These are phyloP conservation scores for Oryzias curvinotus DNA, from an alignment of 2,113 vertebrate genomes.

Conservation along the genomic window DNA sequence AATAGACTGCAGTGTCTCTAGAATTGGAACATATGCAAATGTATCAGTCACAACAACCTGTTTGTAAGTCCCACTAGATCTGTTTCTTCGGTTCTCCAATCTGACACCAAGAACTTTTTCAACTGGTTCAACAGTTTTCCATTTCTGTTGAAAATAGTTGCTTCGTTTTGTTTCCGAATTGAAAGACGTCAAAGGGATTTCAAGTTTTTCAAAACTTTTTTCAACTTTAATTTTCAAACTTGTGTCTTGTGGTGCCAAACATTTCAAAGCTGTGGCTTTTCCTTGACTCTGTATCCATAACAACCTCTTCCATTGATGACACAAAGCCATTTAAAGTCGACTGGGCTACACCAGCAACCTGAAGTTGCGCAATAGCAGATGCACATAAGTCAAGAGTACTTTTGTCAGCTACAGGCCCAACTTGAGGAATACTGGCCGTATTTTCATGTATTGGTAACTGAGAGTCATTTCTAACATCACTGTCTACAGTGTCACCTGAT, in stretches of 20 bases:
- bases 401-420: not conserved
- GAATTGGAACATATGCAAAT: not conserved
- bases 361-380: no score
- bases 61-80: not conserved
- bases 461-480: no score
- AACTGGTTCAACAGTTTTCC: conserved; percentile 2
- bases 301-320: conserved; percentile 1
- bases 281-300: conserved; percentile 2
- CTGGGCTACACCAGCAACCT: no score
- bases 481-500: not conserved
- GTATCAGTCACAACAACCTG: conserved; percentile 2
- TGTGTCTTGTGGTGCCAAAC: not conserved
- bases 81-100: conserved; percentile 1
- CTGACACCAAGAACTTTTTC: conserved; percentile 3
- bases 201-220: conserved; percentile 1
- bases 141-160: conserved; percentile 1
- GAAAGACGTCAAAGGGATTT: not conserved
- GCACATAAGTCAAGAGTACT: not conserved
- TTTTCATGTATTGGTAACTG: no score
- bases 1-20: not conserved
- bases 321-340: conserved; percentile 1
- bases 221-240: not conserved
- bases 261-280: conserved; percentile 7
- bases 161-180: not conserved
- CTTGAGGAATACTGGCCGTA: no score